Base-by-base conservation (phyloP, 2,888 invertebrate species). In the Drosophila paranaensis region DNA sequence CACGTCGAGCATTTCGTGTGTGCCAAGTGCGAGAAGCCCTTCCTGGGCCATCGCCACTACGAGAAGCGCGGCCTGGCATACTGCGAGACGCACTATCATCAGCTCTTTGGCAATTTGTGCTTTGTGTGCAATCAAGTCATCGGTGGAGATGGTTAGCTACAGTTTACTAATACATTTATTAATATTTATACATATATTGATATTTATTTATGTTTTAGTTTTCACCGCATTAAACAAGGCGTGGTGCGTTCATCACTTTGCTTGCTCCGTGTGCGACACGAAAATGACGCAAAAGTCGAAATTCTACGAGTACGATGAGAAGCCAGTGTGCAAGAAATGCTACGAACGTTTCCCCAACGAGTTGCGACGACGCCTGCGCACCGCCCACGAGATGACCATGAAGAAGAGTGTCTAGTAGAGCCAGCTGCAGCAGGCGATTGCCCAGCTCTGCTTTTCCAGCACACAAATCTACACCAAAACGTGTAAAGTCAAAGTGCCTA, bases 1-100 rank as follows among this genome's bases (percentile, higher is more conserved):
- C 99, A 99, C 93, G 98, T 99, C 33, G 98, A 98, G 96, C 99
- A 99, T 94, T 99, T 99, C 93, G 99, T 99, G 2, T 99, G 99
- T 93, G 99, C 99, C 79, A 99, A 99, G 93, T 99, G 99, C 93
- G 99, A 99, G 94, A 99, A 99, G 93, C 99, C 99, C 0, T 99
- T 99, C 94, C 95, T 99, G 91, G 99, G 99, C 0, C 98, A 98
- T 93, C 97, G 99, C 0, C 99, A 99, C 93, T 99, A 99, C 92
- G 99, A 99, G 94, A 98, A 98, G 94, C 98, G 98, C 90, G 99
- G 98, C 1, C 93, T 99, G 82, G 99, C 99, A 0, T 99, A 99
- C 93, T 99, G 99, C 93, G 99, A 99, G 93, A 98, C 97, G 71
- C 99, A 99, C 93, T 99, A 99, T 93, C 99, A 99, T 93, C 98